phyloP scores from a whole-genome alignment of 53 echinoderm and acorn worm genomes.

The Stichopus horrens region DNA sequence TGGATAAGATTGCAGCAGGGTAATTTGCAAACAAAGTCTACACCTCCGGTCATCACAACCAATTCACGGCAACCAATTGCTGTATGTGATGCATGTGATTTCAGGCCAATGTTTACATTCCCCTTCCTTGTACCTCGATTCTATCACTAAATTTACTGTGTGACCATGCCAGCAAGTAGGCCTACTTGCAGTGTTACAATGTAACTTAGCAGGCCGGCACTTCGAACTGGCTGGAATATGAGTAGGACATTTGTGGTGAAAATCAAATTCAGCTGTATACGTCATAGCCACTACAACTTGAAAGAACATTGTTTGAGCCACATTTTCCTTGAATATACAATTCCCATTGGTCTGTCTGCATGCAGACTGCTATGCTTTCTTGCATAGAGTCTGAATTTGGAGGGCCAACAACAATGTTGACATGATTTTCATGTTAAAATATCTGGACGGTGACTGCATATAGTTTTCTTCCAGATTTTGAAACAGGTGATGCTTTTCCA shows the following conservation, averaged over 20 bases:
- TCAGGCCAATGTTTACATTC: neutral
- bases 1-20: no score
- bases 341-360: no score
- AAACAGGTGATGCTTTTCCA: no score
- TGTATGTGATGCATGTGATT: neutral
- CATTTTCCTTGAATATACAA: neutral
- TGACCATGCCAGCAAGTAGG: neutral
- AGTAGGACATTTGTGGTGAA: no score
- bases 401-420: no score
- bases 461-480: no score
- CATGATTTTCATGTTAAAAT: no score
- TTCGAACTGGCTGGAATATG: neutral
- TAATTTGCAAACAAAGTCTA: no score
- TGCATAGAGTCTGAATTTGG: neutral
- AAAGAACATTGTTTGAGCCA: neutral
- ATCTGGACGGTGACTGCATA: no score
- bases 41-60: no score
- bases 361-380: neutral
- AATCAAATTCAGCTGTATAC: no score
- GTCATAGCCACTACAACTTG: neutral
- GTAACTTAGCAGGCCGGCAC: neutral
- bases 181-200: neutral
- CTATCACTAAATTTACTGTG: neutral
- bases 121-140: neutral
- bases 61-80: no score